Evolutionary conservation across 2,113 vertebrate genomes (phyloP).

Genomic region (Myanophis thanlyinensis): DNA sequence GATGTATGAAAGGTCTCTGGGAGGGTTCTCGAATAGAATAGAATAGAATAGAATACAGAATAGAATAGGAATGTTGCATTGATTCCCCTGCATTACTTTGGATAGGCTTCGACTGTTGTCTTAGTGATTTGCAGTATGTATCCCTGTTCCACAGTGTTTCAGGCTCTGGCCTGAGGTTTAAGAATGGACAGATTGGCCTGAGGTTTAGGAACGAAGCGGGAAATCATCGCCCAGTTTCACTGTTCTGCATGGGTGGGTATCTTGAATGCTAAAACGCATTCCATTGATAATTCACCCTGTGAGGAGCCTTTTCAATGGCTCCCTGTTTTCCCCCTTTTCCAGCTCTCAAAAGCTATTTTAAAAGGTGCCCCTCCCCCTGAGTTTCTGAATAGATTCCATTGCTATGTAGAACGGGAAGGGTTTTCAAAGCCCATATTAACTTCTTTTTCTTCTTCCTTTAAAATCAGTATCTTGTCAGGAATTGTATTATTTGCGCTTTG

Average conservation of each 20-base stretch:
- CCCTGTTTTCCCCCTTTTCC: conserved; percentile 34
- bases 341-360: conserved; percentile 45
- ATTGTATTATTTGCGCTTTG: conserved; percentile 26
- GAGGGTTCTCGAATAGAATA: conserved; percentile 23
- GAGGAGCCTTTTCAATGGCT: conserved; percentile 68
- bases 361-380: conserved; percentile 26
- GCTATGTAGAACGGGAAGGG: conserved; percentile 30
- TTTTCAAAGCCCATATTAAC: conserved; percentile 47
- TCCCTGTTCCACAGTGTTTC: conserved; percentile 41
- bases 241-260: conserved; percentile 77
- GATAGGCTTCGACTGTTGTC: conserved; percentile 44
- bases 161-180: conserved; percentile 3
- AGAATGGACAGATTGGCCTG: conserved; percentile 35
- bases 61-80: conserved; percentile 24
- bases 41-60: not conserved
- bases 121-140: conserved; percentile 43
- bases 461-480: conserved; percentile 1
- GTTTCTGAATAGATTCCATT: conserved; percentile 53
- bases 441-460: conserved; percentile 14
- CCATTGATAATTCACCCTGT: conserved; percentile 73
- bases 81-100: not conserved
- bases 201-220: conserved; percentile 63
- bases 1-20: not conserved
- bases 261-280: conserved; percentile 74
- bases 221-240: conserved; percentile 72